phyloP scores from a whole-genome alignment of 1,140 invertebrate genomes.

The Drosophila albomicans region DNA sequence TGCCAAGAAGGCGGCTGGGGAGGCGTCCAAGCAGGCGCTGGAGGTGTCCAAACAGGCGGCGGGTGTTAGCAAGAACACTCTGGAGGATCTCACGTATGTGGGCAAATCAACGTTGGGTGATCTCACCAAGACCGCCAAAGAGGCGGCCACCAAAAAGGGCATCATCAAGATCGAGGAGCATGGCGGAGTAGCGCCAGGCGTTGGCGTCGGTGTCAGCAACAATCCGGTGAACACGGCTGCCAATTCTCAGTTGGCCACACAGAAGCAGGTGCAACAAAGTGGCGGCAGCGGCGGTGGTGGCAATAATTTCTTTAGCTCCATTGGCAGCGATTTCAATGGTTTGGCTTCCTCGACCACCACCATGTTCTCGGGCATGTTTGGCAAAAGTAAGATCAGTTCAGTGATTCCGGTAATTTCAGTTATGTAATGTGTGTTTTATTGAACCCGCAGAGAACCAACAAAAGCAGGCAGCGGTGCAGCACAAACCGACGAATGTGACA shows the following conservation, averaged over 20 bases:
- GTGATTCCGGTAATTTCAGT: too few species aligned
- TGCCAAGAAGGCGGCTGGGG: constrained; percentile 94
- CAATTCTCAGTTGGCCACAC: constrained; percentile 85
- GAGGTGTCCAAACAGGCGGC: constrained; percentile 95
- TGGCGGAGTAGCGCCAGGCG: not conserved
- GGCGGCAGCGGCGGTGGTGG: constrained; percentile 85
- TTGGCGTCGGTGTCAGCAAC: not conserved
- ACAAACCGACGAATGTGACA: constrained; percentile 72
- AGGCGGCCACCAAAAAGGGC: constrained; percentile 93
- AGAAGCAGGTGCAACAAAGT: constrained; percentile 84
- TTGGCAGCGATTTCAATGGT: constrained; percentile 95
- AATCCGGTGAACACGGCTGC: constrained; percentile 38
- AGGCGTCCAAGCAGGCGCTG: constrained; percentile 93
- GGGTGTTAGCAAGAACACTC: constrained; percentile 93
- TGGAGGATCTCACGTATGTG: constrained; percentile 94
- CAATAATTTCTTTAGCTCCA: constrained; percentile 94
- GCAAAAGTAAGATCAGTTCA: constrained; percentile 85
- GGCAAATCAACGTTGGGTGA: constrained; percentile 94
- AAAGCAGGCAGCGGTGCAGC: constrained; percentile 58
- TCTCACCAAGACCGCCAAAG: constrained; percentile 95
- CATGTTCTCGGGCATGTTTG: constrained; percentile 96
- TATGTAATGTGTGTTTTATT: too few species aligned
- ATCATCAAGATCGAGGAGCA: constrained; percentile 88
- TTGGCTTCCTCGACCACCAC: constrained; percentile 95
- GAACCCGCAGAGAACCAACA: constrained; percentile 67